These are phyloP conservation scores for Eremobia ochroleuca DNA, from an alignment of 2,888 invertebrate genomes.

Conservation along the genomic window DNA sequence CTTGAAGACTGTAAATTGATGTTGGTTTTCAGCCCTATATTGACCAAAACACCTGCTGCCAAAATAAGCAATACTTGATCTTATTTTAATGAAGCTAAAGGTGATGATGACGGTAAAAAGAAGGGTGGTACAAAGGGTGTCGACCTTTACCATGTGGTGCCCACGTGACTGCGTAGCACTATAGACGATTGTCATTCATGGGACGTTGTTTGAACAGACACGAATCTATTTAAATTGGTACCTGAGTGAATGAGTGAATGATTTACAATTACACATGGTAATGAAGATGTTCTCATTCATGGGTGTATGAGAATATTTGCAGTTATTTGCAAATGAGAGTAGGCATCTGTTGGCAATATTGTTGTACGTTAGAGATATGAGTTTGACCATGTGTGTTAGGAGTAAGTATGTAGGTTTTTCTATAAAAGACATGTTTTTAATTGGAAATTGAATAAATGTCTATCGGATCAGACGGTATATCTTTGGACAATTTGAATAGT, in stretches of 20 bases:
- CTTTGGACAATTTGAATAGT: too few species aligned
- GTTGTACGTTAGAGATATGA: background rate
- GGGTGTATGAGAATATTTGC: constrained; percentile 10
- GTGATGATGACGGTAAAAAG: constrained; percentile 22
- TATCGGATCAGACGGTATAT: too few species aligned
- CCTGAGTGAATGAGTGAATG: constrained; percentile 55
- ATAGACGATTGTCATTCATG: constrained; percentile 73
- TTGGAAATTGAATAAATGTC: too few species aligned
- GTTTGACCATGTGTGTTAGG: background rate
- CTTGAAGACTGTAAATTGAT: constrained; percentile 2
- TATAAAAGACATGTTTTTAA: too few species aligned
- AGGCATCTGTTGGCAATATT: constrained; percentile 2
- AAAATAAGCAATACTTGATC: constrained; percentile 29
- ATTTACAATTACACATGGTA: constrained; percentile 55
- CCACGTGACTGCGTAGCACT: constrained; percentile 72
- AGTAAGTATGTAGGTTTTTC: too few species aligned
- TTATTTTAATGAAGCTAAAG: background rate
- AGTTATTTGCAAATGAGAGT: constrained; percentile 25
- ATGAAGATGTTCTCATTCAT: constrained; percentile 55
- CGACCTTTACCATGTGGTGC: constrained; percentile 77
- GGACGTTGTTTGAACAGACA: constrained; percentile 62
- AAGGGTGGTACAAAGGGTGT: constrained; percentile 73
- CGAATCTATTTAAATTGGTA: constrained; percentile 62
- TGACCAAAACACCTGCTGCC: background rate
- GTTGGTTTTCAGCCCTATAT: constrained; percentile 17